Conservation (phyloP, 1,140 invertebrate genomes). For the Berghia stephanieae region DNA sequence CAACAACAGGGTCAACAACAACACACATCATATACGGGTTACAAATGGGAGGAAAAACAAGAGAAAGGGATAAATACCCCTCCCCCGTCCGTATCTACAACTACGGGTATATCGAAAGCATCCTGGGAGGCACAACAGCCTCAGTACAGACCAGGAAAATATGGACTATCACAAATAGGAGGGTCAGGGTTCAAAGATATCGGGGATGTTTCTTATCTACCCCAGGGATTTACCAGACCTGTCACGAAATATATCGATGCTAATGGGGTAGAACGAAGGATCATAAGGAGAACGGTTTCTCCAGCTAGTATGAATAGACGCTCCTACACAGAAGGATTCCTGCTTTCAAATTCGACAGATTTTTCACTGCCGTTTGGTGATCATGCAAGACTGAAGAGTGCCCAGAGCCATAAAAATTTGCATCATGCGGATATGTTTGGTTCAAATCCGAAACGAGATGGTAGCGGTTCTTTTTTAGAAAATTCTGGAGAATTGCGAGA, state of each 20-base stretch:
- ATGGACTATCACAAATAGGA: not conserved
- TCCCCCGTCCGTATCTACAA: constrained; percentile 3
- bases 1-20: not conserved
- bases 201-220: not conserved
- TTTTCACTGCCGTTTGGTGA: too few relatives aligned
- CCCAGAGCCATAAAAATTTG: constrained; percentile 10
- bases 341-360: not conserved
- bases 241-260: constrained; percentile 26
- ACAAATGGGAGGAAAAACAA: not conserved
- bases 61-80: not conserved
- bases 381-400: not conserved
- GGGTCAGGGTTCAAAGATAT: not conserved
- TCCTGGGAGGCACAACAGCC: constrained; percentile 10
- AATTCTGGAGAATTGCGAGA: too few relatives aligned
- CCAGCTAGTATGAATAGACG: constrained; percentile 26
- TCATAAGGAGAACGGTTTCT: constrained; percentile 7
- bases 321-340: constrained; percentile 17
- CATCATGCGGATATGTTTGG: too few relatives aligned
- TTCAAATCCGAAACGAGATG: too few relatives aligned
- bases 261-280: constrained; percentile 13
- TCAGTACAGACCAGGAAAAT: not conserved
- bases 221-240: constrained; percentile 16
- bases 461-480: too few relatives aligned
- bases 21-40: not conserved
- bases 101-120: too few relatives aligned